A percentile compares a stretch with the other conserved stretches of the same genome.
These are phyloP conservation scores for Rallus crepitans DNA, from an alignment of 2,797 vertebrate genomes.

Conservation along the genomic window DNA sequence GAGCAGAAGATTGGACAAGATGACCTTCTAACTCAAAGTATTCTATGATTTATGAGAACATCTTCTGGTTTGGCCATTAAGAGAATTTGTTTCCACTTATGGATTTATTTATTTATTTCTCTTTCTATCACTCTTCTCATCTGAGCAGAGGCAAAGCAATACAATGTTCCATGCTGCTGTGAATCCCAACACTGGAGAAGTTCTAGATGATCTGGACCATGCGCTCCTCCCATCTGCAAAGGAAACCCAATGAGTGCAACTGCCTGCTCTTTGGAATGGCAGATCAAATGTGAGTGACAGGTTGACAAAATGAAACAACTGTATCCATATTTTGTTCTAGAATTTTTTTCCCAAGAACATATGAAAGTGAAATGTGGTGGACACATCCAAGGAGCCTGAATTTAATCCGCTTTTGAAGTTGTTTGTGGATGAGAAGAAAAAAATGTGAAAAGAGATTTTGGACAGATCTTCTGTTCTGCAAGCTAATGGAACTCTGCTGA, in stretches of 20 bases:
- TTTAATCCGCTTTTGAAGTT: conserved; percentile 59
- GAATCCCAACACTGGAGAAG: background rate
- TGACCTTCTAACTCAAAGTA: background rate
- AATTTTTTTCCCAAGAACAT: conserved; percentile 22
- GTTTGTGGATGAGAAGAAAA: conserved; percentile 21
- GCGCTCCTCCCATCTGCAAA: background rate
- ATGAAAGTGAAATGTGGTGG: conserved; percentile 30
- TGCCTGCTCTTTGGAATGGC: background rate
- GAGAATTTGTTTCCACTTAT: background rate
- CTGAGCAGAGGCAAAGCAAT: background rate
- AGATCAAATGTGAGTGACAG: conserved; percentile 39
- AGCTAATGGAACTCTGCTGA: conserved; percentile 51
- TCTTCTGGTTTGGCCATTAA: background rate
- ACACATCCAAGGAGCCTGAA: conserved; percentile 40
- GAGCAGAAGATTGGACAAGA: background rate
- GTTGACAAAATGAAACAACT: conserved; percentile 42
- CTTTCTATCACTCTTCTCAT: background rate
- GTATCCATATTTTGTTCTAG: conserved; percentile 22
- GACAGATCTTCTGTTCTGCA: conserved; percentile 23
- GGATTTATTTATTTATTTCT: background rate
- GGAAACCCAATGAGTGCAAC: conserved; percentile 1
- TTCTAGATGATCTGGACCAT: background rate
- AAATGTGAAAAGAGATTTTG: conserved; percentile 19
- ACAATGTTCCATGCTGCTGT: background rate
- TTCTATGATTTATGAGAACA: background rate